Conservation (phyloP, 1,140 invertebrate genomes). For the Nebria ingens region DNA sequence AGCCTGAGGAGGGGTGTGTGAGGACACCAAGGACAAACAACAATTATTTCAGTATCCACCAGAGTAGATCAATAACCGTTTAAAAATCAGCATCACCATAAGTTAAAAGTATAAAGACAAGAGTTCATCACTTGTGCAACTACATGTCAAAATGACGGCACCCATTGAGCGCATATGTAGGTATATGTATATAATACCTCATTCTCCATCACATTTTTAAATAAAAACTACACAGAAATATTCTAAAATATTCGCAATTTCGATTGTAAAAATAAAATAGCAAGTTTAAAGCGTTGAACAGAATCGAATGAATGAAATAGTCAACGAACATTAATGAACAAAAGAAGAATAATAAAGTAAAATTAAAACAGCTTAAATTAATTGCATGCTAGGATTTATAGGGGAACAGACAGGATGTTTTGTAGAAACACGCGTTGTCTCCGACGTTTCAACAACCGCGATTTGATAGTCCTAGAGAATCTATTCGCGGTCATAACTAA, state of each 20-base stretch:
- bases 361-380: not conserved
- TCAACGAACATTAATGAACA: not conserved
- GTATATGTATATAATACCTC: not conserved
- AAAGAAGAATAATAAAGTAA: not conserved
- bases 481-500: too few species aligned
- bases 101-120: too few species aligned
- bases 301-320: not conserved
- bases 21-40: slow-evolving; percentile 1
- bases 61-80: not conserved
- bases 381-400: not conserved
- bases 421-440: not conserved
- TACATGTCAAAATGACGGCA: not conserved
- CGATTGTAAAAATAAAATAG: not conserved
- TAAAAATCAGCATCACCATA: not conserved
- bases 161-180: too few species aligned
- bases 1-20: slow-evolving; percentile 50
- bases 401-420: not conserved
- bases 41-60: slow-evolving; percentile 2
- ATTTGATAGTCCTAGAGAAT: too few species aligned
- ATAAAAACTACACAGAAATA: not conserved
- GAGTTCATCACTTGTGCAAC: not conserved
- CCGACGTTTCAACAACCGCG: too few species aligned
- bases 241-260: not conserved
- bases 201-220: not conserved
- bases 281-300: not conserved